phyloP scores from a whole-genome alignment of 1,140 invertebrate genomes.

The Eupristina koningsbergeri region DNA sequence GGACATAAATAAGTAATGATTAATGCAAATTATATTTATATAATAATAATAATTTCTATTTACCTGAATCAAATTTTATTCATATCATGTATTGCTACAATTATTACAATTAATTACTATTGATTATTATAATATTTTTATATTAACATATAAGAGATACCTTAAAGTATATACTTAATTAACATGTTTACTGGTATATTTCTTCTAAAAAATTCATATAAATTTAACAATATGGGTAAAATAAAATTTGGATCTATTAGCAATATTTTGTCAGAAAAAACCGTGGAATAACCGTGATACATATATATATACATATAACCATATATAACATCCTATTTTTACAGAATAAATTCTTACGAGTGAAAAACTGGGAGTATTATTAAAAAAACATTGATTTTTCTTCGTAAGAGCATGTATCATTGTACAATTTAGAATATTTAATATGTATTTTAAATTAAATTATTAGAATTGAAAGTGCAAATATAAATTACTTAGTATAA shows the following conservation, averaged over 20 bases:
- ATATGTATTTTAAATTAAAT: not conserved
- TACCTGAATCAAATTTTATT: too few relatives aligned
- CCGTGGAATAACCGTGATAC: not conserved
- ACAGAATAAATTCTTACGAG: slow-evolving; percentile 17
- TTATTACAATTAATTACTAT: too few relatives aligned
- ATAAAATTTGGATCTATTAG: too few relatives aligned
- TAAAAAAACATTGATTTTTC: not conserved
- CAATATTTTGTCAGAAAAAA: too few relatives aligned
- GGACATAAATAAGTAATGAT: too few relatives aligned
- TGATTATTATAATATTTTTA: too few relatives aligned
- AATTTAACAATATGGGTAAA: not conserved
- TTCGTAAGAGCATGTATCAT: not conserved
- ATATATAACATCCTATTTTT: slow-evolving; percentile 22
- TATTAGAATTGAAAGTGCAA: not conserved
- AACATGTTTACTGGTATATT: not conserved
- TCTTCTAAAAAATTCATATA: not conserved
- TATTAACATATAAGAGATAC: too few relatives aligned
- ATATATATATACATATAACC: not conserved
- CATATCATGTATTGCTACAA: too few relatives aligned
- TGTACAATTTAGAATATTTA: not conserved
- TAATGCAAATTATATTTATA: too few relatives aligned
- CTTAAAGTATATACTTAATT: too few relatives aligned
- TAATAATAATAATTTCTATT: too few relatives aligned
- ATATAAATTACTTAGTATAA: not conserved
- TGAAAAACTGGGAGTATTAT: not conserved